A percentile compares a stretch with the other conserved stretches of the same genome.
These are phyloP conservation scores for Linepithema humile DNA, from an alignment of 1,140 invertebrate genomes.

Conservation along the genomic window DNA sequence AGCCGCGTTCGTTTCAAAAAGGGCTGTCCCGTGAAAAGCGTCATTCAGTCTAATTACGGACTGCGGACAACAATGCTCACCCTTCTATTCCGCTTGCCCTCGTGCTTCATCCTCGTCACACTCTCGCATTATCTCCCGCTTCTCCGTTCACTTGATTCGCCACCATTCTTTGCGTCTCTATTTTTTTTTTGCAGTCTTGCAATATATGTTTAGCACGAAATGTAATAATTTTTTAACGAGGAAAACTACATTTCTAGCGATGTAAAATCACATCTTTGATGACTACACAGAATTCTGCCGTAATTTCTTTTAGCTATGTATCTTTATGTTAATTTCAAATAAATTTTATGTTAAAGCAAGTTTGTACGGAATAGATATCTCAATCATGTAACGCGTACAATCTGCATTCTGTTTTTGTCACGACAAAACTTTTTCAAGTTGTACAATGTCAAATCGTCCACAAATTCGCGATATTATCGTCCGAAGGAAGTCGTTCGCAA, in stretches of 20 bases:
- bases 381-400: not conserved
- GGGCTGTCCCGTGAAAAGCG: conserved; percentile 66
- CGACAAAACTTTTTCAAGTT: not conserved
- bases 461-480: conserved; percentile 26
- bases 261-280: not conserved
- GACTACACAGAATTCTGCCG: not conserved
- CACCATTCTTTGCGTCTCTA: conserved; percentile 17
- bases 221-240: conserved; percentile 7
- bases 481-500: conserved; percentile 46
- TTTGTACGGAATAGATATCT: not conserved
- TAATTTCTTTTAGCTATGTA: not conserved
- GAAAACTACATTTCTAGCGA: not conserved
- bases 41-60: conserved; percentile 71
- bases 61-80: conserved; percentile 61
- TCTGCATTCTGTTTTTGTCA: not conserved
- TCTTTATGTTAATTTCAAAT: not conserved
- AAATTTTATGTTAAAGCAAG: not conserved
- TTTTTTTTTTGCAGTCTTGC: conserved; percentile 5
- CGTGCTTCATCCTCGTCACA: not conserved
- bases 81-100: conserved; percentile 51
- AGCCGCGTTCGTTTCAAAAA: conserved; percentile 67
- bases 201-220: not conserved
- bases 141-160: conserved; percentile 13
- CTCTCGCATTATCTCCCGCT: conserved; percentile 11
- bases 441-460: conserved; percentile 33